Base-by-base conservation (phyloP, 2,113 vertebrate genomes). In the Peromyscus leucopus region DNA sequence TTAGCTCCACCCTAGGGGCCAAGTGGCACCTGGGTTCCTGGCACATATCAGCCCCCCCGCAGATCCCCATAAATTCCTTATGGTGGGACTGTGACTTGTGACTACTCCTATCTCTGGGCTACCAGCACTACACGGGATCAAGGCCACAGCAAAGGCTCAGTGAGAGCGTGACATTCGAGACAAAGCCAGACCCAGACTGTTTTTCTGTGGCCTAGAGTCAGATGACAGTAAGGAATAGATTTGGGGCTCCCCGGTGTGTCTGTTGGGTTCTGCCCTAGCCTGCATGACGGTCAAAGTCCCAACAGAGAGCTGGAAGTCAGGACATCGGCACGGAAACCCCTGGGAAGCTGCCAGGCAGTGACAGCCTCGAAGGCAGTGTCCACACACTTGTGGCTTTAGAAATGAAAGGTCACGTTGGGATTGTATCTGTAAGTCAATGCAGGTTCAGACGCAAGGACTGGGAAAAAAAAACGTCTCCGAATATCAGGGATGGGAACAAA, bases 31-130 rank as follows among this genome's bases (percentile, higher is more conserved):
- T 21, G 8, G 33, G 76, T 33, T 94, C 63, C 69, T 75, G 67
- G 63, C 12, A 19, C 7, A 24, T 17, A 15, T 26, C 61, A 55
- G 28, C 7, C 42, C 24, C 24, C 28, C 39, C 7, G 48, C 36
- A 26, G 51, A 61, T 42, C 42, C 42, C 7, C 1, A 0, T 71
- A 55, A 55, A 76, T 67, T 86, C 31, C 86, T 63, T 21, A 11
- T n/a, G 76, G 22, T 0, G 0, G 80, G 65, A 24, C 71, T 39
- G 71, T n/a, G 17, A 74, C 36, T 42, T 0, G 13, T 3, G 17
- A 1, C 46, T 2, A 9, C 36, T 61, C 69, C 75, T 8, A 0
- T 42, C 1, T 7, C 48, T 19, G 7, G 48, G 11, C 26, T 19
- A 48, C 86, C 79, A 22, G 16, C 78, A 65, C 78, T n/a, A 42